Evolutionary conservation across 2,797 vertebrate genomes (phyloP), one percentile per base, ranked within the genome.

Genomic region (Scomberomorus guttatus): DNA sequence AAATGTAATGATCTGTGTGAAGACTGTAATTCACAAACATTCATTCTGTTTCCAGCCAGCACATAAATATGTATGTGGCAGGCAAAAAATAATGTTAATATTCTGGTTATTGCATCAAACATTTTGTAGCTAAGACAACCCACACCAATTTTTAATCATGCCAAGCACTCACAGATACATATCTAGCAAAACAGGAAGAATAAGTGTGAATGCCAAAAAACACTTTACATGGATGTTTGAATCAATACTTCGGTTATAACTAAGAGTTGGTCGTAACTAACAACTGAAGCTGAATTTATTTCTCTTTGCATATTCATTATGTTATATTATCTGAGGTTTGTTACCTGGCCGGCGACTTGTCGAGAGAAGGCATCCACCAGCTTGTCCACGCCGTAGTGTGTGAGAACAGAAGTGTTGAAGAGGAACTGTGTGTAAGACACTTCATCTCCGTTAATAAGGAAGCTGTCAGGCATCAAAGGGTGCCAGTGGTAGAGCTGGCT

Each of bases 401-500:
- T 89, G 51, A 99, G 92, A 77, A 99, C 90, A 37, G 97, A 97
- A 0, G 96, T 95, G 92, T 99, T 99, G 95, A 97, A 99, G 68
- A 99, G 59, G 88, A 99, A 99, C 86, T 97, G 95, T 25, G 93
- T 0, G 0, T 99, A 99, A 37, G 86, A 85, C 75, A 97, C 93
- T n/a, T 97, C 93, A 0, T 95, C 77, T 25, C 94, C 93, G 5
- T 95, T 85, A 58, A 99, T 95, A 15, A 80, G 0, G 92, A 99
- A 98, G 86, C 89, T 94, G 93, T 99, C 95, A 0, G 98, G 98
- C 98, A 99, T 99, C 78, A 99, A 91, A 0, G 97, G 96, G 5
- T 99, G 98, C 98, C 98, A 99, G 94, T 98, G 98, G 81, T 99
- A 99, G 17, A 99, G 96, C 34, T 98, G 97, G 93, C 96, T 97